A percentile compares a stretch with the other conserved stretches of the same genome.
Evolutionary conservation across 2,888 invertebrate genomes (phyloP).

Genomic region (Omphaloscelis lunosa): DNA sequence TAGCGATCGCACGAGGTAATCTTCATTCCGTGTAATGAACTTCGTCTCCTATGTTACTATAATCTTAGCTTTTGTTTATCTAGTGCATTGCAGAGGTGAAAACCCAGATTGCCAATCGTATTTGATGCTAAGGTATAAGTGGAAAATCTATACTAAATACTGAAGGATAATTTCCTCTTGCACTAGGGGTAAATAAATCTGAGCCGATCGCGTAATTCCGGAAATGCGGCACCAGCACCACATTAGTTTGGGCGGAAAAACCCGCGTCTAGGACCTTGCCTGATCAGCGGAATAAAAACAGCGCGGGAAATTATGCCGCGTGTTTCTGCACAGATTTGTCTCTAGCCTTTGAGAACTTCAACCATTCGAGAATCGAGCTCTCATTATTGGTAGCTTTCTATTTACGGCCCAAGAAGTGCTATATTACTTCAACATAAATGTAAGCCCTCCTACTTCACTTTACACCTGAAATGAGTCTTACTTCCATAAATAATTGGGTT

Average conservation of each 20-base stretch:
- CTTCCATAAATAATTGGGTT: conserved; percentile 50
- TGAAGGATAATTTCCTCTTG: background rate
- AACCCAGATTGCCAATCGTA: background rate
- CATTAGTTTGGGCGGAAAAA: background rate
- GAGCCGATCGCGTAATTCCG: background rate
- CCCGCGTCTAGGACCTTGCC: background rate
- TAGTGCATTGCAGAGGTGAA: background rate
- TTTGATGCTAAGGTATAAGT: background rate
- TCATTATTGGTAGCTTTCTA: background rate
- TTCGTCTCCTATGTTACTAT: background rate
- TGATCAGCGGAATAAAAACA: background rate
- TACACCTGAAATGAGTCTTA: conserved; percentile 38
- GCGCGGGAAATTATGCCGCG: background rate
- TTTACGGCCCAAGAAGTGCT: background rate
- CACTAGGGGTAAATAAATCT: background rate
- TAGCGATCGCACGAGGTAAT: no score
- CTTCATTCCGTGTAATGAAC: background rate
- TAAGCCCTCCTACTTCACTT: background rate
- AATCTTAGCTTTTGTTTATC: background rate
- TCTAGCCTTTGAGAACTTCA: background rate
- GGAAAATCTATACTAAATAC: background rate
- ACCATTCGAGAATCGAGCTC: background rate
- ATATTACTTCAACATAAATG: background rate
- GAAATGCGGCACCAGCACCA: no score
- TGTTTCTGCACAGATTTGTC: background rate